Evolutionary conservation across 2,797 vertebrate genomes (phyloP), one percentile per base, ranked within the genome.

Genomic region (Chromis chromis): DNA sequence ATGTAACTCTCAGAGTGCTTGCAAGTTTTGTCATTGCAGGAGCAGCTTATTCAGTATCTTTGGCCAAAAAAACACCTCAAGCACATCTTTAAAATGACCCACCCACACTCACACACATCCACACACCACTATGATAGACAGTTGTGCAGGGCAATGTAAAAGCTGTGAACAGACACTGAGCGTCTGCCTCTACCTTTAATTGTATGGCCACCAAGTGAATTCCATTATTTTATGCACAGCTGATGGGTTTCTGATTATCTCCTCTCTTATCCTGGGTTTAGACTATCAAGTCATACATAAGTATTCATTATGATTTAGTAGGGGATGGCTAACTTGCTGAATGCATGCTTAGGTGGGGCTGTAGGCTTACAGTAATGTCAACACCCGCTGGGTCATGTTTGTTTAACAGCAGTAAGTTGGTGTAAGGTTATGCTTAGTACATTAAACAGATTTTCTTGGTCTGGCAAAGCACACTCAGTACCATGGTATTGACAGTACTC

Each of bases 301-400:
- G 70, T 64, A 70, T 54, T 67, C 44, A 14, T 0, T 59, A n/a
- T 40, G 48, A 76, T 83, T 74, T 80, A 64, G 54, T 61, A 61
- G 53, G 17, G 53, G 55, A 63, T 39, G 44, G n/a, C 57, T 79
- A 63, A 54, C 63, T 58, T 24, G 40, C 58, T 64, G 64, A 83
- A 81, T 42, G 66, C 64, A 84, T 79, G 61, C 82, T 76, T 74
- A 86, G 84, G 84, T 88, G 84, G 74, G 75, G 88, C 82, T 70
- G 65, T 67, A 73, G 70, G 70, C 72, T 78, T 77, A 76, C 65
- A 58, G 79, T 77, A 87, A 85, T 88, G 85, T 90, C 87, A 91
- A 90, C 86, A 87, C 64, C 65, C 58, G n/a, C 67, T 73, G 56
- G 73, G 70, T 59, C 55, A 17, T 91, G 84, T 90, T 92, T 92